Percentiles rank a stretch among this genome's conserved stretches.
Evolutionary conservation across 2,888 invertebrate species (phyloP).

Genomic region (Monochamus alternatus): DNA sequence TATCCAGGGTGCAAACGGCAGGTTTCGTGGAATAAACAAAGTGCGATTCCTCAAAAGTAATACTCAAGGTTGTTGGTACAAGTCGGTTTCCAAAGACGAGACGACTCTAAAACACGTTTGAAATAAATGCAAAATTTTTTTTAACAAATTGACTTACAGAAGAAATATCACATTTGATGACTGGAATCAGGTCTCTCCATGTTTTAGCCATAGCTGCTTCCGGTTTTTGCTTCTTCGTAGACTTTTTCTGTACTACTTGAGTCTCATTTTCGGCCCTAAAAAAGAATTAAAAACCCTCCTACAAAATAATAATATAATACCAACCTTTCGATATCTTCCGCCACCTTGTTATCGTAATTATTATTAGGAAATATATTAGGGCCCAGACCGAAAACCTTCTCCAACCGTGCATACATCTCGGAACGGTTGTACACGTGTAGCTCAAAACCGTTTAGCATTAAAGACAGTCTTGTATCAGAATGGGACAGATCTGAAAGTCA

Average conservation of each 20-base stretch:
- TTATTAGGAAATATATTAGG: conserved; percentile 81
- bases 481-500: conserved; percentile 87
- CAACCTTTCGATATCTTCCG: conserved; percentile 58
- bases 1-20: conserved; percentile 92
- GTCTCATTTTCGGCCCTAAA: conserved; percentile 57
- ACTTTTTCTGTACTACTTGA: conserved; percentile 53
- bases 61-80: conserved; percentile 93
- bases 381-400: conserved; percentile 90
- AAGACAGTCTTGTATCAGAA: conserved; percentile 92
- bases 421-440: conserved; percentile 96
- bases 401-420: conserved; percentile 87
- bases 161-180: conserved; percentile 95
- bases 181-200: conserved; percentile 97
- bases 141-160: conserved; percentile 74
- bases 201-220: conserved; percentile 90
- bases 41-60: conserved; percentile 94
- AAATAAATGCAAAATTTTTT: not conserved
- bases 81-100: conserved; percentile 96
- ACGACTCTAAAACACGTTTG: conserved; percentile 78
- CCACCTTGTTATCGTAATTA: conserved; percentile 57
- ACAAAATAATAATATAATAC: not conserved
- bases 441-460: conserved; percentile 95
- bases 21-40: conserved; percentile 96
- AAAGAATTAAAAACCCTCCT: not conserved
- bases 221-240: conserved; percentile 73